These are phyloP conservation scores for Smithornis capensis DNA, from an alignment of 2,113 vertebrate species.

Conservation along the genomic window DNA sequence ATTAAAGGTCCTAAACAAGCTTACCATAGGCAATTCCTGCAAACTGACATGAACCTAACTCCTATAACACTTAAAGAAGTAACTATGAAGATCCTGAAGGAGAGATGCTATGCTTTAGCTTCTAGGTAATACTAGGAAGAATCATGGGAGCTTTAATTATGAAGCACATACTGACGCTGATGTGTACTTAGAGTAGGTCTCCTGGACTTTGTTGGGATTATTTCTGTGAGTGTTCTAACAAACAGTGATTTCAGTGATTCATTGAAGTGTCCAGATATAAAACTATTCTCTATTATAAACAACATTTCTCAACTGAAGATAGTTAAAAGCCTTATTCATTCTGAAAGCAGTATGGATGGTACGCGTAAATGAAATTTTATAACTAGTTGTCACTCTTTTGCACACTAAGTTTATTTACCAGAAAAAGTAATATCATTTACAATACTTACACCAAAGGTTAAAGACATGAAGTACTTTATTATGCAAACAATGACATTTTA, in stretches of 20 bases:
- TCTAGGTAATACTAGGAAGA: not conserved
- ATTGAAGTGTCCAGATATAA: not conserved
- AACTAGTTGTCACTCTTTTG: constrained; percentile 3
- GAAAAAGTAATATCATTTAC: constrained; percentile 2
- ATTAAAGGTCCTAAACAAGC: not conserved
- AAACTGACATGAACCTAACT: not conserved
- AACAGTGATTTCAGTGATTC: not conserved
- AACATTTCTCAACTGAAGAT: not conserved
- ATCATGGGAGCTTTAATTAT: not conserved
- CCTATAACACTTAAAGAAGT: not conserved
- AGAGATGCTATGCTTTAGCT: not conserved
- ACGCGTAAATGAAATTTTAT: constrained; percentile 27
- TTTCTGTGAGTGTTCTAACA: not conserved
- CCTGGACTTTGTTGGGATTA: not conserved
- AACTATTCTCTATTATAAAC: not conserved
- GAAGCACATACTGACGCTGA: not conserved
- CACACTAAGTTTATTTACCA: not conserved
- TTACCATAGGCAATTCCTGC: not conserved
- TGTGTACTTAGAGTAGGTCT: not conserved
- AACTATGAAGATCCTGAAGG: not conserved
- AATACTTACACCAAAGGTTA: constrained; percentile 36
- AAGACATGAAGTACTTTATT: constrained; percentile 3
- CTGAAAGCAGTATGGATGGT: not conserved
- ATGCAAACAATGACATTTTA: constrained; percentile 23
- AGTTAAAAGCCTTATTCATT: constrained; percentile 4